Percentiles rank a stretch among this genome's conserved stretches.
Conservation (phyloP, 2,888 invertebrate species). For the Argyresthia albistria region DNA sequence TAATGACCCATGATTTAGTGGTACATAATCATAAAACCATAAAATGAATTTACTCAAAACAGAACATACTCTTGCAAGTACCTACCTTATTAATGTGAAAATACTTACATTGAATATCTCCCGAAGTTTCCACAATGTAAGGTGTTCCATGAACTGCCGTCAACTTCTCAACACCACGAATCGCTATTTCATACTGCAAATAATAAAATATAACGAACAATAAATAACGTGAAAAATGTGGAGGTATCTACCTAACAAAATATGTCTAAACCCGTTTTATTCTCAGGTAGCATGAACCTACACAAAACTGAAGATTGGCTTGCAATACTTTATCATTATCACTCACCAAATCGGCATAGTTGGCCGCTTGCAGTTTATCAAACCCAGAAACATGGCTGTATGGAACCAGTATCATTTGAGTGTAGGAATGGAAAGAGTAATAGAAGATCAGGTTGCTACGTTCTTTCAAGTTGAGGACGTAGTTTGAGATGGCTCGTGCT, state of each 20-base stretch:
- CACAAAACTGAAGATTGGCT: too few relatives aligned
- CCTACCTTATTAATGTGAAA: not conserved
- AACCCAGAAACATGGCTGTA: conserved; percentile 40
- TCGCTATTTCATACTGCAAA: conserved; percentile 40
- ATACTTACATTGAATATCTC: conserved; percentile 47
- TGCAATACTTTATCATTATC: too few relatives aligned
- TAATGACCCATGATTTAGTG: too few relatives aligned
- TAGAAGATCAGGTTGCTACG: conserved; percentile 45
- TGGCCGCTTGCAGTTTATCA: conserved; percentile 28
- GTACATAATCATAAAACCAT: too few relatives aligned
- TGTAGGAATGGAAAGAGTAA: conserved; percentile 69
- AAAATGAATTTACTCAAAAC: too few relatives aligned
- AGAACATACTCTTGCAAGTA: too few relatives aligned
- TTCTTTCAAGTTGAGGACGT: conserved; percentile 28
- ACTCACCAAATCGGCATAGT: conserved; percentile 46
- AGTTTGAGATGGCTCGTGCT: conserved; percentile 39
- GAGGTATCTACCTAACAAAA: too few relatives aligned
- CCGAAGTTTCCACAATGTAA: conserved; percentile 42
- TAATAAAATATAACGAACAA: conserved; percentile 5
- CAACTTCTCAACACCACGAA: conserved; percentile 37
- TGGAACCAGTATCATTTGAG: conserved; percentile 61
- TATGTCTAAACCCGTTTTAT: too few relatives aligned
- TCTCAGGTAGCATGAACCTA: too few relatives aligned
- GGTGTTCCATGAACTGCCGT: conserved; percentile 29
- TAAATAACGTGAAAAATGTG: too few relatives aligned